A percentile compares a stretch with the other conserved stretches of the same genome.
These are phyloP conservation scores for Coturnix japonica DNA, from an alignment of 2,113 vertebrate genomes.

Conservation along the genomic window DNA sequence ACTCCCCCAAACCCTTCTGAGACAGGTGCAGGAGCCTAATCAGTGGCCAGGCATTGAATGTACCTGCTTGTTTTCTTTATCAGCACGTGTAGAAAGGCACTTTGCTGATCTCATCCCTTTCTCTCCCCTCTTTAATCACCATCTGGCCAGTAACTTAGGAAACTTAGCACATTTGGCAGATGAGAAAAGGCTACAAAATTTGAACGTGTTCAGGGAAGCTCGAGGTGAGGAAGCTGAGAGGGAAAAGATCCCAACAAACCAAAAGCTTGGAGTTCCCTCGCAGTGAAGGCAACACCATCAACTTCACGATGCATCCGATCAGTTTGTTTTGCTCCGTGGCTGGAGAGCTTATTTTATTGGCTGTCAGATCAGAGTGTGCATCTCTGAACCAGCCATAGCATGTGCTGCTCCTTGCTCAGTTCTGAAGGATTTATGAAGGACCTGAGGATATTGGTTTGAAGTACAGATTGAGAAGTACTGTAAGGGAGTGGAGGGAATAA, in stretches of 20 bases:
- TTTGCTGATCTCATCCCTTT: background rate
- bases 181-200: background rate
- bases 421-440: background rate
- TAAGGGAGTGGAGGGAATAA: background rate
- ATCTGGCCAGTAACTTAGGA: background rate
- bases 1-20: background rate
- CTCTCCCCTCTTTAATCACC: background rate
- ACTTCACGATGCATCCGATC: background rate
- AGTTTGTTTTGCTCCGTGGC: background rate
- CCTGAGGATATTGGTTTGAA: background rate
- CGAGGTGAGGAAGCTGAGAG: background rate
- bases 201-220: background rate
- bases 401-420: background rate
- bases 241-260: fast-evolving
- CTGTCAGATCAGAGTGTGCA: background rate
- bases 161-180: background rate
- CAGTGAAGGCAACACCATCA: background rate
- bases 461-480: background rate
- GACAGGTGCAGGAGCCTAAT: background rate
- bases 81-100: background rate
- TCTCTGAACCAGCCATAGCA: background rate
- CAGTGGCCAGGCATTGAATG: background rate
- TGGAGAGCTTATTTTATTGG: background rate
- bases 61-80: background rate
- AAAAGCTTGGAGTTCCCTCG: background rate